Conservation (phyloP, 2,113 vertebrate species). For the sheep (Ovis aries) region ARS-UI_Ramb_v3.0 NC_056072.1:41997001-41997500, state of each 20-base stretch:
- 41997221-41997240: neutral
- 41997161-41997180: neutral
- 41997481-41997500: neutral
- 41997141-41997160: neutral
- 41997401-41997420: neutral
- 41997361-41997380: neutral
- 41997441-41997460: neutral
- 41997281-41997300: neutral
- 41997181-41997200: neutral
- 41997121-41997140: neutral
- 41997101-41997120: neutral
- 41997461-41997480: neutral
- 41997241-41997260: neutral
- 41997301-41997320: neutral
- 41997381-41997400: neutral
- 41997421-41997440: neutral
- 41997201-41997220: neutral
- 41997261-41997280: neutral
- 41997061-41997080: neutral
- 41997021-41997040: neutral
- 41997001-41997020: neutral
- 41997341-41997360: neutral
- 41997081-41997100: neutral
- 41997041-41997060: neutral
- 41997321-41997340: neutral